Conservation (phyloP, 92 coral and sea anemone genomes). For the Umimayanthus chanpuru region DNA sequence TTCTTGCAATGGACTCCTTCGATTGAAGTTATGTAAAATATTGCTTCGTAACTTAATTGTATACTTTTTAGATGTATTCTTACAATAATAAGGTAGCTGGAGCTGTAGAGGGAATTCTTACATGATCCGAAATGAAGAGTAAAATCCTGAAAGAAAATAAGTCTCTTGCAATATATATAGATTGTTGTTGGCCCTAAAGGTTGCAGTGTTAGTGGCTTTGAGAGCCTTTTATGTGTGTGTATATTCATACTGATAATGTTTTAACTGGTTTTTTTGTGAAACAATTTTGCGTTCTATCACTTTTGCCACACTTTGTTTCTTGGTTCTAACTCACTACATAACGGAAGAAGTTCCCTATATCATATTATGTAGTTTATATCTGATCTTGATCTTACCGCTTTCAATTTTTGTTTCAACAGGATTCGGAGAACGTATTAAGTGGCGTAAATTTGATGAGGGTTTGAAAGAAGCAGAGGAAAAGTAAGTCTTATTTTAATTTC, state of each 20-base stretch:
- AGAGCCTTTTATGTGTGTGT: no score
- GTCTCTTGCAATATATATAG: no score
- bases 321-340: background rate
- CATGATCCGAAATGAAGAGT: no score
- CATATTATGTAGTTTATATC: background rate
- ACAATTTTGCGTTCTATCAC: no score
- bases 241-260: no score
- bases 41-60: background rate
- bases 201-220: no score
- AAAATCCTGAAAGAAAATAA: no score
- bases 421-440: constrained; percentile 78
- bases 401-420: constrained; percentile 44
- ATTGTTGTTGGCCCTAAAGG: no score
- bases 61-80: no score
- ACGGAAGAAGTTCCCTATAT: background rate
- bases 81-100: no score
- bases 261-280: no score
- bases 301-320: background rate
- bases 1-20: background rate
- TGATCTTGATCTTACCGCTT: background rate
- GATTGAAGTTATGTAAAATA: background rate
- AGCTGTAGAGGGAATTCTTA: no score
- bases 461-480: constrained; percentile 72
- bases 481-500: constrained; percentile 36
- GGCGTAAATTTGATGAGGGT: constrained; percentile 74